phyloP scores from a whole-genome alignment of 1,140 invertebrate species.

The Kradibia gibbosae region DNA sequence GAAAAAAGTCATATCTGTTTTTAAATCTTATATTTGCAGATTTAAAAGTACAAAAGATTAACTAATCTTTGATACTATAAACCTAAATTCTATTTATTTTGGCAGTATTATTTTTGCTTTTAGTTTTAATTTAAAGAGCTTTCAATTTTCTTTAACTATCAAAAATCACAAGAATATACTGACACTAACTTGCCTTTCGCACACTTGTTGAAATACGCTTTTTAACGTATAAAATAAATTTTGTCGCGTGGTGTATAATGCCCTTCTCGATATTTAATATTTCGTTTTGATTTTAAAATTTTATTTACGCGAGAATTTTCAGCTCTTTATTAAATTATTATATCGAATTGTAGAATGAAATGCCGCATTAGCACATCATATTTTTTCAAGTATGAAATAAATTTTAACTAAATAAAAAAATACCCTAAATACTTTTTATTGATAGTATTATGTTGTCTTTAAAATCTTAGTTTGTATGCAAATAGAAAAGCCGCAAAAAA shows the following conservation, averaged over 20 bases:
- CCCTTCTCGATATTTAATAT: not conserved
- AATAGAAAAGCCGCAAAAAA: too few relatives aligned
- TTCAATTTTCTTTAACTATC: slow-evolving; percentile 28
- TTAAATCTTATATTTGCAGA: not conserved
- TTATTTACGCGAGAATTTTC: too few relatives aligned
- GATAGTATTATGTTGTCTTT: too few relatives aligned
- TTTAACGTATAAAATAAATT: slow-evolving; percentile 33
- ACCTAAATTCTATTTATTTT: not conserved
- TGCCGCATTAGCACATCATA: too few relatives aligned
- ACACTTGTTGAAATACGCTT: slow-evolving; percentile 18
- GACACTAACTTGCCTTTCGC: not conserved
- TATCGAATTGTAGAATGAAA: too few relatives aligned
- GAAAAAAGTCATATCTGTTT: too few relatives aligned
- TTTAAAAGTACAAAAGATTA: not conserved
- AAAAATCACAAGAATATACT: not conserved
- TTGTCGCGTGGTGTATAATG: not conserved
- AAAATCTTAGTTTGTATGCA: too few relatives aligned
- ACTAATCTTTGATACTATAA: not conserved
- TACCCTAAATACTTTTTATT: too few relatives aligned
- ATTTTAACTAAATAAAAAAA: too few relatives aligned
- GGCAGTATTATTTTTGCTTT: not conserved
- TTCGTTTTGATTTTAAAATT: not conserved
- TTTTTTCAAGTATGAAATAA: too few relatives aligned
- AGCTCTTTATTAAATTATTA: too few relatives aligned
- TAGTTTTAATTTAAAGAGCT: slow-evolving; percentile 39